Conservation (phyloP, 2,888 invertebrate genomes). For the Hirudinaria manillensis region DNA sequence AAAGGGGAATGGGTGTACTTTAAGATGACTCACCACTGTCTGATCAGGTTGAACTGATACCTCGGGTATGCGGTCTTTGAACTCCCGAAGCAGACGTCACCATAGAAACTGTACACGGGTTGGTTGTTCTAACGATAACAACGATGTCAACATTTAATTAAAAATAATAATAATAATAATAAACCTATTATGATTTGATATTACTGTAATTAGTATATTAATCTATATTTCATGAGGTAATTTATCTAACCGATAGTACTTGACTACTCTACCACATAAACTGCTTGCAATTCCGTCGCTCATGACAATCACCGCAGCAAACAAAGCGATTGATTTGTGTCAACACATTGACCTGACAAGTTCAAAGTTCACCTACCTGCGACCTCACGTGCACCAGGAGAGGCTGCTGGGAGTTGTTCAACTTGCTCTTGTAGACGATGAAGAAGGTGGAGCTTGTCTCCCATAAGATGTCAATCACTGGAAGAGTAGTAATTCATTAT, state of each 20-base stretch:
- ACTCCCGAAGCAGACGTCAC: conserved; percentile 19
- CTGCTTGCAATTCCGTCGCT: too few species aligned
- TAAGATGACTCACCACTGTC: conserved; percentile 15
- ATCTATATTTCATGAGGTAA: too few species aligned
- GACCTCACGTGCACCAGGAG: conserved; percentile 45
- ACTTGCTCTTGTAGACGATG: conserved; percentile 63
- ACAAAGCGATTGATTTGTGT: too few species aligned
- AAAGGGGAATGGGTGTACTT: too few species aligned
- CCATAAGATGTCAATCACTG: conserved; percentile 51
- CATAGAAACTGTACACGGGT: not conserved
- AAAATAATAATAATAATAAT: not conserved
- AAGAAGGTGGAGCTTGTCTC: conserved; percentile 65
- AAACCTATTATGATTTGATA: not conserved
- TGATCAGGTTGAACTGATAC: conserved; percentile 22
- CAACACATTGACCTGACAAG: too few species aligned
- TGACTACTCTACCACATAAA: too few species aligned
- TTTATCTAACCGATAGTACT: too few species aligned
- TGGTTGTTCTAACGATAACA: conserved; percentile 10
- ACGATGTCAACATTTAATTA: conserved; percentile 54
- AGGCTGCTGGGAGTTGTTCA: conserved; percentile 44
- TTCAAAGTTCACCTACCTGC: conserved; percentile 41
- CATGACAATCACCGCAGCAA: too few species aligned
- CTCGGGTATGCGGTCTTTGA: too few species aligned
- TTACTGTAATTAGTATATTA: conserved; percentile 36
- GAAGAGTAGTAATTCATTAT: conserved; percentile 31